phyloP scores from a whole-genome alignment of 2,888 invertebrate species.

The Dinocampus coccinellae region DNA sequence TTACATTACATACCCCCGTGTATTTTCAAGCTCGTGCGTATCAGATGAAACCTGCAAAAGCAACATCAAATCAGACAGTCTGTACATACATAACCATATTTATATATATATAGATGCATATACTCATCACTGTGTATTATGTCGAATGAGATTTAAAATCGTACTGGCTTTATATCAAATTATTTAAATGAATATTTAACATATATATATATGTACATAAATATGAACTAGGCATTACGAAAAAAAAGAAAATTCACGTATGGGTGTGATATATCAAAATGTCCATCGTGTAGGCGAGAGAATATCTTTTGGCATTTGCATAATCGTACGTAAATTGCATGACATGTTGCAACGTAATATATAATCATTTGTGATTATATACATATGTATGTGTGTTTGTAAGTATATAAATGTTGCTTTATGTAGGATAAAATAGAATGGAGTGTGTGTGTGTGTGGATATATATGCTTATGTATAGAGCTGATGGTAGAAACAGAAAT shows the following conservation, averaged over 20 bases:
- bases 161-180: not conserved
- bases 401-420: not conserved
- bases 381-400: not conserved
- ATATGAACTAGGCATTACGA: not conserved
- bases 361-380: conserved; percentile 50
- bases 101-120: too few relatives aligned
- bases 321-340: conserved; percentile 64
- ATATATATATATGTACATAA: not conserved
- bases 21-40: not conserved
- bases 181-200: not conserved
- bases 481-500: conserved; percentile 1
- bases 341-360: conserved; percentile 61
- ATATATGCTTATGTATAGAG: too few relatives aligned
- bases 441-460: not conserved
- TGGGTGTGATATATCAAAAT: conserved; percentile 4
- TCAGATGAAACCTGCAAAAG: not conserved
- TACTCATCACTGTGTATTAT: too few relatives aligned
- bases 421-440: not conserved
- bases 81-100: too few relatives aligned
- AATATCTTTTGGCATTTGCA: conserved; percentile 53
- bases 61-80: not conserved
- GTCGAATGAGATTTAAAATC: conserved; percentile 7
- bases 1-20: not conserved
- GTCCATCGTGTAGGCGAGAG: conserved; percentile 10
- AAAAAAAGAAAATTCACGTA: conserved; percentile 17